Base-by-base conservation (phyloP, 1,140 invertebrate genomes). In the Neodiprion lecontei region DNA sequence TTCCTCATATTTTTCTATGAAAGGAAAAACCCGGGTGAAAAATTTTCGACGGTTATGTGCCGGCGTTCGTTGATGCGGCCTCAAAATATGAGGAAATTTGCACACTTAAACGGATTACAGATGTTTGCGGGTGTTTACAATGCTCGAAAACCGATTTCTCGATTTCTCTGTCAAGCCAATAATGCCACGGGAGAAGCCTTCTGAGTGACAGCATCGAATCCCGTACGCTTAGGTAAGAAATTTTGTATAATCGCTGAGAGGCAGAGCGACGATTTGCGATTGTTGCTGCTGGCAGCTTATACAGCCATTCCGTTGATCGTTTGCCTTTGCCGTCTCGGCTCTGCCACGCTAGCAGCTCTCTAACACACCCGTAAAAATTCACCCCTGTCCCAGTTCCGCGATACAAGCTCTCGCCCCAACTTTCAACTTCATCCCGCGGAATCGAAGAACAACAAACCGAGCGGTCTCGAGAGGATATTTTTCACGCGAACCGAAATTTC, bases 41-140 rank as follows among this genome's bases (percentile, higher is more conserved):
- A 61, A 61, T 61, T 61, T 61, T 61, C n/a, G 9, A 61, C 53
- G 53, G 53, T 61, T 61, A 17, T 61, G 9, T 61, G 11, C 53
- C n/a, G n/a, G 53, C 28, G 53, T 17, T 40, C 28, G 28, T 40
- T 40, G 53, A 40, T 40, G 28, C 28, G 28, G 28, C 28, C 4
- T 61, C 5, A 61, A 40, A 40, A 61, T 61, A 40, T 40, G n/a
- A 61, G 53, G 0, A 61, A 61, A 61, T 61, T 61, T 61, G 53
- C 53, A 61, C 53, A 61, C 53, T 61, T 61, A 61, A 61, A 61
- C 53, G 53, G 53, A 61, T 61, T 61, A 61, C 53, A 61, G 53
- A 61, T 61, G 53, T 61, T 61, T 61, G 53, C 53, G 53, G 53
- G 53, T 61, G 53, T 61, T 61, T 61, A 61, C 53, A 61, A 61